Base-by-base conservation (phyloP, 2,888 invertebrate species). In the Maniola hyperantus region DNA sequence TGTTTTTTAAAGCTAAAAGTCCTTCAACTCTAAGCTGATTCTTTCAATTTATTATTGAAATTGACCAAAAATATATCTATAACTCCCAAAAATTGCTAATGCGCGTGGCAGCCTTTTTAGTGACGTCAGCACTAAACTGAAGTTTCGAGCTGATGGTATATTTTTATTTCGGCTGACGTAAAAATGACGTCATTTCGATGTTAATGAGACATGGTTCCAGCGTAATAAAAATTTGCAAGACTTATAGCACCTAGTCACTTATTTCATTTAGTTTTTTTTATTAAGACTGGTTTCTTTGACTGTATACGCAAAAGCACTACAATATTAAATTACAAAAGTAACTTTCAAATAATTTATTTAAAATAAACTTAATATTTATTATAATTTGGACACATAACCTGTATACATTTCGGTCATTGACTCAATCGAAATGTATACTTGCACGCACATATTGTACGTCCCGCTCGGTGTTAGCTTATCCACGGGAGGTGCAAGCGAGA, bases 401-500 rank as follows among this genome's bases (percentile, higher is more conserved):
- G 62, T 62, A 62, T 62, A 42, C 62, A 53, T 26, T 62, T 62
- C 42, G 53, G 42, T 20, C 5, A n/a, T 42, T 18, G 20, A 26
- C 20, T 8, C n/a, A 51, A 62, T 53, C 62, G 42, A 53, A 53
- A 53, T 62, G 51, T 65, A 67, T 63, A 60, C 70, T 60, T 67
- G 69, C 64, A 60, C 60, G 76, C 81, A 78, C 76, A 70, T 70
- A 70, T 72, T 74, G 71, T 75, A 65, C 75, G 79, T 83, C 81
- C 75, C 84, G 87, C 86, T 87, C 85, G 81, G 75, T 84, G 83
- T 85, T 89, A 93, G 88, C 81, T 78, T 86, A 84, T 85, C 93
- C 66, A 79, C 81, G 74, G 85, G 83, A 70, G 88, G 95, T 84
- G 95, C 95, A 84, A 95, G 91, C 81, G 94, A 96, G 93, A 96